phyloP scores from a whole-genome alignment of 2,797 vertebrate species.

The Alca torda region DNA sequence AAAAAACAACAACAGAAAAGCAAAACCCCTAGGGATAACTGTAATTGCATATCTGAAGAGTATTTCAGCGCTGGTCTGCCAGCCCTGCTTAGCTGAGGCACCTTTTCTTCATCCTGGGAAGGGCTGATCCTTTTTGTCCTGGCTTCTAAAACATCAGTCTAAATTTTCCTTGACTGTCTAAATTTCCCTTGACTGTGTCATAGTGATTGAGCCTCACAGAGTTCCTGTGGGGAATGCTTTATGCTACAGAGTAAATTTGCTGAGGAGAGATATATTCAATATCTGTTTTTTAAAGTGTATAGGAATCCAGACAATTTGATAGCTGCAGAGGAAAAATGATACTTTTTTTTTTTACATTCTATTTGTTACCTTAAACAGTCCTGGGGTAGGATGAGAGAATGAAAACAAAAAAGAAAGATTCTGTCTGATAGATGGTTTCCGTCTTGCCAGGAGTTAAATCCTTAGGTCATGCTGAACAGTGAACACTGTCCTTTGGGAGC shows the following conservation, averaged over 20 bases:
- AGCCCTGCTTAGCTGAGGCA: conserved; percentile 48
- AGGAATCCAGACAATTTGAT: conserved; percentile 48
- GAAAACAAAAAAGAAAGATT: neutral
- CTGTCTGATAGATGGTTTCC: neutral
- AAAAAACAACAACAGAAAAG: conserved; percentile 44
- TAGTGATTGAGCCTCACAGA: conserved; percentile 57
- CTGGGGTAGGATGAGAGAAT: neutral
- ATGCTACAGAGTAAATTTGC: conserved; percentile 3
- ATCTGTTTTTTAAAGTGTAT: conserved; percentile 26
- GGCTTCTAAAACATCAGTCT: conserved; percentile 64
- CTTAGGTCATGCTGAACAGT: neutral
- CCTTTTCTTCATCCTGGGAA: conserved; percentile 32
- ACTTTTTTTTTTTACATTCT: neutral
- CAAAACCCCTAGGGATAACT: conserved; percentile 29
- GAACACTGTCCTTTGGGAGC: neutral
- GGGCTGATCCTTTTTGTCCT: conserved; percentile 29
- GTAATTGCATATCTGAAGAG: conserved; percentile 54
- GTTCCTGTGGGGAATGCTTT: conserved; percentile 65
- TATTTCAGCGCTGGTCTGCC: conserved; percentile 10
- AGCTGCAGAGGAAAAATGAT: neutral
- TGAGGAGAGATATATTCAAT: conserved; percentile 51
- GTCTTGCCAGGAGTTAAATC: neutral
- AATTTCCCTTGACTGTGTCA: conserved; percentile 71
- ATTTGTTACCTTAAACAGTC: neutral
- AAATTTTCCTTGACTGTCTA: conserved; percentile 66